phyloP scores from a whole-genome alignment of 2,888 invertebrate species.

The Nomada fucata region DNA sequence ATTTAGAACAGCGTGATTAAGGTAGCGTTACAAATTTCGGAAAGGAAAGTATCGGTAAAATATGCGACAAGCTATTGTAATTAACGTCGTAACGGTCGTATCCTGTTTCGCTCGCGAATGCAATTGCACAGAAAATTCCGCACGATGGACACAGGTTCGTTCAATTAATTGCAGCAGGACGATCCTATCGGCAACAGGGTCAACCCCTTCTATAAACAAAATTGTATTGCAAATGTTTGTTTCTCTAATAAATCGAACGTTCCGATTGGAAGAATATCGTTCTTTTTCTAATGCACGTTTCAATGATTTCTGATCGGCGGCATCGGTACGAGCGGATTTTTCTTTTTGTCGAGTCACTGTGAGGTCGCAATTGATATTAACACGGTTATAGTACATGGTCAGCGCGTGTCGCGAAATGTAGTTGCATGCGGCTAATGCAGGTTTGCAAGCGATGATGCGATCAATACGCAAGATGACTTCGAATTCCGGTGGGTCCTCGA shows the following conservation, averaged over 20 bases:
- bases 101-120: not conserved
- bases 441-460: constrained; percentile 42
- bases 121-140: not conserved
- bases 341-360: not conserved
- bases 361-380: constrained; percentile 25
- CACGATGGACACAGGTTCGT: not conserved
- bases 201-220: not conserved
- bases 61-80: not conserved
- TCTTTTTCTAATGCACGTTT: too few species aligned
- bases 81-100: not conserved
- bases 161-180: constrained; percentile 1
- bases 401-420: constrained; percentile 31
- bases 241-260: not conserved
- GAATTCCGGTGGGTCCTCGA: constrained; percentile 8
- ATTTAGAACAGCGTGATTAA: not conserved
- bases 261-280: too few species aligned
- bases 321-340: too few species aligned
- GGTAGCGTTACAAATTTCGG: not conserved
- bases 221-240: too few species aligned
- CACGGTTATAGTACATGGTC: constrained; percentile 9
- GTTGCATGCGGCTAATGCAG: constrained; percentile 38
- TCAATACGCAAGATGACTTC: constrained; percentile 42
- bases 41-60: not conserved
- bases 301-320: too few species aligned
- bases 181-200: not conserved